These are phyloP conservation scores for Caenorhabditis doughertyi DNA, from an alignment of 2,888 invertebrate genomes.

Conservation along the genomic window DNA sequence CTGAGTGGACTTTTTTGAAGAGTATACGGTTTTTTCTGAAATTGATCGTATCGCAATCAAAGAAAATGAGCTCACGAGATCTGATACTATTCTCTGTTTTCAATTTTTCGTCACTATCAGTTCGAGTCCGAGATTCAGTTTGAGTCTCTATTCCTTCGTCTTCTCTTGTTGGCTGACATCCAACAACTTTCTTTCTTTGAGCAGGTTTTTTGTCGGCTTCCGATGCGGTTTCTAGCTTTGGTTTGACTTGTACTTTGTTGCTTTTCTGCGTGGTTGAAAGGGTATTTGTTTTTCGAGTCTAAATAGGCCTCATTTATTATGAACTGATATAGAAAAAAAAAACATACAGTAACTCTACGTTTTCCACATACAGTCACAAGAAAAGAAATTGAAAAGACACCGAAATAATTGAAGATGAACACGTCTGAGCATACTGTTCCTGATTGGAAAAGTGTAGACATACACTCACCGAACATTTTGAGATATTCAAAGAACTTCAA, in stretches of 20 bases:
- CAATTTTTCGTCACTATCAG: conserved; percentile 15
- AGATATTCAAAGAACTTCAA: not conserved
- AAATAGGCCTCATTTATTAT: not conserved
- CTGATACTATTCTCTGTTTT: not conserved
- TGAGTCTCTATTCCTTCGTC: conserved; percentile 38
- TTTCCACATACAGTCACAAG: conserved; percentile 12
- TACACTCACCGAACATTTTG: conserved; percentile 21
- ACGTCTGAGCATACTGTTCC: conserved; percentile 8
- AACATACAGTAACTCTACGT: conserved; percentile 14
- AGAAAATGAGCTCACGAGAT: not conserved
- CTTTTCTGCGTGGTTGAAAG: not conserved
- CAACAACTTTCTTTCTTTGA: too few relatives aligned
- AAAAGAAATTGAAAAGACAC: not conserved
- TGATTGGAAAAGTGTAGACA: not conserved
- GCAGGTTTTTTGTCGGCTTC: not conserved
- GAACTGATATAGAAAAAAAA: not conserved
- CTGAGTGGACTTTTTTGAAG: too few relatives aligned
- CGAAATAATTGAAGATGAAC: conserved; percentile 20
- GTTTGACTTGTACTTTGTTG: not conserved
- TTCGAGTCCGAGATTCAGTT: not conserved
- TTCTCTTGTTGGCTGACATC: conserved; percentile 46
- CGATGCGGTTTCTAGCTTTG: not conserved
- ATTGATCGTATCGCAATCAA: too few relatives aligned
- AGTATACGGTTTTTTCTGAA: too few relatives aligned
- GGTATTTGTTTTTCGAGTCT: conserved; percentile 14